Conservation (phyloP, 2,888 invertebrate genomes). For the Xestia sexstrigata region DNA sequence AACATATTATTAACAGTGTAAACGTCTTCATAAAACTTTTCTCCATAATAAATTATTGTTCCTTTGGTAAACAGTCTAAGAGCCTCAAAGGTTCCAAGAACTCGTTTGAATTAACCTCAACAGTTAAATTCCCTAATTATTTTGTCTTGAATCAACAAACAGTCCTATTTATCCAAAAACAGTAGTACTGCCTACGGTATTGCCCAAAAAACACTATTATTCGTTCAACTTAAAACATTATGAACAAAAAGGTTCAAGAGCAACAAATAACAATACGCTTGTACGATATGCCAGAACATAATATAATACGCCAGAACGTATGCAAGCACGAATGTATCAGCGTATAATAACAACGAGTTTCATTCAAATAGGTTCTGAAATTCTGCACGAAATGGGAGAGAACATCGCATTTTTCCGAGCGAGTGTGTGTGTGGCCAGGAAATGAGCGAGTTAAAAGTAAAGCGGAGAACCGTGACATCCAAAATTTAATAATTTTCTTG, state of each 20-base stretch:
- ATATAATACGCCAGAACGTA: constrained; percentile 23
- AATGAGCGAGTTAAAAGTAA: constrained; percentile 1
- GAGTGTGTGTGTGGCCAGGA: constrained; percentile 46
- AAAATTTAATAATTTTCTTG: neutral
- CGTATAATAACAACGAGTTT: constrained; percentile 60
- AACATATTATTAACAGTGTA: neutral
- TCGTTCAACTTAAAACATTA: constrained; percentile 34
- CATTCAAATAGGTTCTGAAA: constrained; percentile 66
- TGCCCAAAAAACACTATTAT: constrained; percentile 33
- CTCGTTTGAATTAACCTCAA: constrained; percentile 12
- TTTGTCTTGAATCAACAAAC: constrained; percentile 2
- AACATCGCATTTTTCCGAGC: constrained; percentile 66
- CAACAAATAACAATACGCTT: constrained; percentile 44
- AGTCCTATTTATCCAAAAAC: constrained; percentile 21
- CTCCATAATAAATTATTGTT: neutral
- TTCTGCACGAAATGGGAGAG: constrained; percentile 59
- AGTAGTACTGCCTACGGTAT: constrained; percentile 1
- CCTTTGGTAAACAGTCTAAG: neutral
- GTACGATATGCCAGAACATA: constrained; percentile 14
- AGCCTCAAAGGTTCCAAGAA: neutral
- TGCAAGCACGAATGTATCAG: constrained; percentile 55
- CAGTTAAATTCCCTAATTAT: neutral
- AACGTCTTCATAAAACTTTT: neutral
- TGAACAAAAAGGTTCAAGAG: constrained; percentile 36
- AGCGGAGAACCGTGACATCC: too few species aligned